A percentile compares a stretch with the other conserved stretches of the same genome.
Evolutionary conservation across 2,113 vertebrate species (phyloP).

Genomic region (Sander vitreus): DNA sequence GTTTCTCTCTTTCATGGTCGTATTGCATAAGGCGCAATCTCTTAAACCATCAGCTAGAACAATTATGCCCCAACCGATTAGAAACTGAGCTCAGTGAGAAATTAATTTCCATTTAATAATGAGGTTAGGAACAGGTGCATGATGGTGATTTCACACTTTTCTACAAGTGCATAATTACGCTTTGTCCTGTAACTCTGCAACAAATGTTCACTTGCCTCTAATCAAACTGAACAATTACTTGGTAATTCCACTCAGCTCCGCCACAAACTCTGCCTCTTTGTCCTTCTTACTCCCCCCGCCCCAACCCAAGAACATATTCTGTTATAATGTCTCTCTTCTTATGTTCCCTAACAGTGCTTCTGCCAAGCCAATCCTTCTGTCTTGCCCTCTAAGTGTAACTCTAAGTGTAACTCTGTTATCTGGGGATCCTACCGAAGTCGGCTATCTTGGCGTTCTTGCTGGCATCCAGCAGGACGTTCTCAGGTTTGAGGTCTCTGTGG

Average conservation of each 20-base stretch:
- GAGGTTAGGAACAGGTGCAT: slow-evolving; percentile 22
- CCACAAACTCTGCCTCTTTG: slow-evolving; percentile 3
- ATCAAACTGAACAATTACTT: not conserved
- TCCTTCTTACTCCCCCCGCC: not conserved
- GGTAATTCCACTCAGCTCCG: not conserved
- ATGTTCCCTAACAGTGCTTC: not conserved
- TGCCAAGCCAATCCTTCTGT: not conserved
- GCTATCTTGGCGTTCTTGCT: slow-evolving; percentile 99
- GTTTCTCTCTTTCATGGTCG: slow-evolving; percentile 39
- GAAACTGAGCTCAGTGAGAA: not conserved
- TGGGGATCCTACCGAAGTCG: slow-evolving; percentile 91
- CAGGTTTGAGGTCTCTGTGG: slow-evolving; percentile 98
- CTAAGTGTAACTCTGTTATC: not conserved
- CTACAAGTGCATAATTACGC: not conserved
- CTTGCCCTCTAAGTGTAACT: not conserved
- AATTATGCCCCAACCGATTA: slow-evolving; percentile 1
- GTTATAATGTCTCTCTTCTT: not conserved
- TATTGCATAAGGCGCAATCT: slow-evolving; percentile 26
- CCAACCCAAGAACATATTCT: not conserved
- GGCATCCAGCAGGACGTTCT: slow-evolving; percentile 96
- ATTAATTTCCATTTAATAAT: slow-evolving; percentile 4
- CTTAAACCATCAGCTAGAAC: slow-evolving; percentile 7
- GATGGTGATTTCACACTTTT: slow-evolving; percentile 19
- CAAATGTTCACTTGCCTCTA: not conserved
- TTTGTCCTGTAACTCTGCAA: not conserved